Conservation (phyloP, 2,797 vertebrate genomes). For the Rhinoraja longicauda region DNA sequence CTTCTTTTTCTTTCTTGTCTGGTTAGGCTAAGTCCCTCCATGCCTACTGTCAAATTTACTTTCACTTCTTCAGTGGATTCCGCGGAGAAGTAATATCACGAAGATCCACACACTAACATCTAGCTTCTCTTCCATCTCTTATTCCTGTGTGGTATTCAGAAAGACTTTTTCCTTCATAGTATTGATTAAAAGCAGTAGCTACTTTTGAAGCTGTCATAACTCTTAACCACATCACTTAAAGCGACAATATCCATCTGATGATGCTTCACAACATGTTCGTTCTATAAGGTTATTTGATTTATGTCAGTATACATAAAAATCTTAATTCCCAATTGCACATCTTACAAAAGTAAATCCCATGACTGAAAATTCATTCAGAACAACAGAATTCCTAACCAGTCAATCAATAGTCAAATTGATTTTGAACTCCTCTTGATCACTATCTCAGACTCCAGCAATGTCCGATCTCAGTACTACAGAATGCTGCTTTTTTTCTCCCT, state of each 20-base stretch:
- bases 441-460: background rate
- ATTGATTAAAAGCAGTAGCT: background rate
- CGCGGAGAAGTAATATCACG: background rate
- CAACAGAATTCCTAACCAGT: slow-evolving; percentile 2
- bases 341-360: slow-evolving; percentile 18
- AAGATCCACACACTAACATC: background rate
- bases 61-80: background rate
- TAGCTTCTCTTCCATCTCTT: background rate
- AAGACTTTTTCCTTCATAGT: background rate
- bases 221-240: background rate
- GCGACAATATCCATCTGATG: background rate
- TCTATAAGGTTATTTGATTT: slow-evolving; percentile 17
- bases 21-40: background rate
- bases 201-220: background rate
- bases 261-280: background rate
- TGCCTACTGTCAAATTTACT: background rate
- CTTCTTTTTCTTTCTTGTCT: background rate
- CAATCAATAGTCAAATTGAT: slow-evolving; percentile 32
- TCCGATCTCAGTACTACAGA: background rate
- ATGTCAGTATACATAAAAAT: slow-evolving; percentile 25
- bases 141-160: background rate
- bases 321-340: slow-evolving; percentile 6
- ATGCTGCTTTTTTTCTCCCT: background rate
- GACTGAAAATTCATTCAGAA: slow-evolving; percentile 19
- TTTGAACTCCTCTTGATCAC: background rate